Evolutionary conservation across 2,797 vertebrate species (phyloP).

Genomic region (Chanos chanos): DNA sequence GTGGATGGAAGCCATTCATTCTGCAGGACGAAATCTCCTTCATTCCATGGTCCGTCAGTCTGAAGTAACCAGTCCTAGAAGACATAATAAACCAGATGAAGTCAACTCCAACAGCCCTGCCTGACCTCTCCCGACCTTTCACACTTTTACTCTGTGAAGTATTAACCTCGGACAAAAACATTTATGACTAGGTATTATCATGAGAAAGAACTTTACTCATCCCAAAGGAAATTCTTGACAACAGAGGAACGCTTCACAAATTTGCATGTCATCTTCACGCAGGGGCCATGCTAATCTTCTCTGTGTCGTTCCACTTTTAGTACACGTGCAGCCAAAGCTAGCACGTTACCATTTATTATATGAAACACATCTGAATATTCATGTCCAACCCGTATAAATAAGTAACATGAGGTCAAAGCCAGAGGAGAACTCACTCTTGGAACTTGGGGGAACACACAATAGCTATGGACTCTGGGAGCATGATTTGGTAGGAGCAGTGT

Average conservation of each 20-base stretch:
- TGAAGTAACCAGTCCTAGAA: conserved; percentile 88
- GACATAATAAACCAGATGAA: too few relatives aligned
- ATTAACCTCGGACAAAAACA: background rate
- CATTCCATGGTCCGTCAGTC: conserved; percentile 85
- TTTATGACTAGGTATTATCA: background rate
- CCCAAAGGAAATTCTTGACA: too few relatives aligned
- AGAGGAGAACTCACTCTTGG: conserved; percentile 78
- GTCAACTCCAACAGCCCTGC: background rate
- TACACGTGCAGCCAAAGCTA: background rate
- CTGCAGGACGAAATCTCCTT: conserved; percentile 87
- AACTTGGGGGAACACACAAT: conserved; percentile 93
- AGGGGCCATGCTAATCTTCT: too few relatives aligned
- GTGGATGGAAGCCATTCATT: conserved; percentile 92
- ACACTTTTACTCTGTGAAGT: background rate
- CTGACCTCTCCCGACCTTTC: too few relatives aligned
- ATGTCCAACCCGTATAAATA: background rate
- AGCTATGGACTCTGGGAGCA: conserved; percentile 89
- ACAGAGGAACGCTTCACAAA: too few relatives aligned
- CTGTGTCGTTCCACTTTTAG: too few relatives aligned
- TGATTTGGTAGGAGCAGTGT: conserved; percentile 94
- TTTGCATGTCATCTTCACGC: too few relatives aligned
- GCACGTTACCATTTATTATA: too few relatives aligned
- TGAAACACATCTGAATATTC: background rate
- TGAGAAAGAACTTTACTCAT: too few relatives aligned
- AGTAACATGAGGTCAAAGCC: background rate